Percentiles rank a stretch among this genome's conserved stretches.
phyloP scores from a whole-genome alignment of 2,888 invertebrate species.

The Drosophila mercatorum region DNA sequence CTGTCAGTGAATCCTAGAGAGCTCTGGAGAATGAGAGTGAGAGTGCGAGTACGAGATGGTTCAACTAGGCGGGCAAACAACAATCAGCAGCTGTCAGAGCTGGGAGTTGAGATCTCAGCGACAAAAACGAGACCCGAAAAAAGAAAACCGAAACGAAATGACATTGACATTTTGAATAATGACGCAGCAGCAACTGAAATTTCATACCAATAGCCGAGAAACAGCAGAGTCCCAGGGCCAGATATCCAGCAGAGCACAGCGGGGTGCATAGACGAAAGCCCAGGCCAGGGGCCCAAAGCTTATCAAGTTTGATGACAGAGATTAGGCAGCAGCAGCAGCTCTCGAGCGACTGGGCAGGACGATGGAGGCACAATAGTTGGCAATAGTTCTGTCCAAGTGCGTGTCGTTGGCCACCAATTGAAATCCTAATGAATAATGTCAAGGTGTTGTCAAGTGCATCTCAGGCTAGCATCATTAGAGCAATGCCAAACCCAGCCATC shows the following conservation, averaged over 20 bases:
- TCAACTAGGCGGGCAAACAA: slow-evolving; percentile 39
- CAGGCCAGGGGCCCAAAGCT: slow-evolving; percentile 9
- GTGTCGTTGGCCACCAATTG: slow-evolving; percentile 42
- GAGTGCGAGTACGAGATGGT: background rate
- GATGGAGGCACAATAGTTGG: slow-evolving; percentile 1
- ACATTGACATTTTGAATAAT: slow-evolving; percentile 83
- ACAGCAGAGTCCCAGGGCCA: slow-evolving; percentile 1
- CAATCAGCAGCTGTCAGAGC: slow-evolving; percentile 76
- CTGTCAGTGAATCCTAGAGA: slow-evolving; percentile 50
- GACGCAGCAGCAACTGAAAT: slow-evolving; percentile 60
- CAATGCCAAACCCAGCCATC: slow-evolving; percentile 28
- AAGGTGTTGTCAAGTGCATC: slow-evolving; percentile 80
- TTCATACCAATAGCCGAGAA: slow-evolving; percentile 29
- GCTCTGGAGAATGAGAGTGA: background rate
- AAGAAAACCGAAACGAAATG: slow-evolving; percentile 62
- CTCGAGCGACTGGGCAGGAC: background rate
- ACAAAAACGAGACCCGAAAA: slow-evolving; percentile 46
- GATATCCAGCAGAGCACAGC: slow-evolving; percentile 22
- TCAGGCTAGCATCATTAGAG: slow-evolving; percentile 63
- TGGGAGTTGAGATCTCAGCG: slow-evolving; percentile 65
- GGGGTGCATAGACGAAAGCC: slow-evolving; percentile 11
- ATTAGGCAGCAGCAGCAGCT: slow-evolving; percentile 43
- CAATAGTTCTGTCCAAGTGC: slow-evolving; percentile 33
- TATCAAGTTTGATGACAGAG: slow-evolving; percentile 41
- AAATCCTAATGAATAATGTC: slow-evolving; percentile 74